Percentiles rank a stretch among this genome's conserved stretches.
Evolutionary conservation across 2,113 vertebrate species (phyloP).

Genomic region (Prinia subflava): DNA sequence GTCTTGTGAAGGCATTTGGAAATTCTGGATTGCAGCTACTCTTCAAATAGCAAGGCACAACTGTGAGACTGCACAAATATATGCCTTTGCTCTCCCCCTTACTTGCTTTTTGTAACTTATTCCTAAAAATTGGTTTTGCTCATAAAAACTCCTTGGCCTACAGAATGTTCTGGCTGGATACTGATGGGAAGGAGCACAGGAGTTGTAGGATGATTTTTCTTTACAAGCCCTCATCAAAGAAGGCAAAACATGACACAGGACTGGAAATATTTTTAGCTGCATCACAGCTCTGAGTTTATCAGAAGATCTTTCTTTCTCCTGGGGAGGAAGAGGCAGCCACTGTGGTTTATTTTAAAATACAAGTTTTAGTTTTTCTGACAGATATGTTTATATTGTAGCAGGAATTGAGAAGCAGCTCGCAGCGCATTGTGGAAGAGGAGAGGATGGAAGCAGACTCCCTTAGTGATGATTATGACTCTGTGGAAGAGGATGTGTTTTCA

Average conservation of each 20-base stretch:
- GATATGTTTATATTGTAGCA: slow-evolving; percentile 56
- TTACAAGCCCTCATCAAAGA: neutral
- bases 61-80: neutral
- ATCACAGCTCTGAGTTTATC: neutral
- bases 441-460: slow-evolving; percentile 66
- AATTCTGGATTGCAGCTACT: neutral
- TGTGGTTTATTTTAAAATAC: neutral
- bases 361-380: neutral
- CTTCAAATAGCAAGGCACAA: neutral
- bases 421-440: slow-evolving; percentile 68
- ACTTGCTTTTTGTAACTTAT: neutral
- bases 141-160: neutral
- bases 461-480: slow-evolving; percentile 80
- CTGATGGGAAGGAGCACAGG: neutral
- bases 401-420: slow-evolving; percentile 82
- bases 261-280: neutral
- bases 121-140: neutral
- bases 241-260: neutral
- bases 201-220: neutral
- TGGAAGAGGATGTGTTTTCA: slow-evolving; percentile 86
- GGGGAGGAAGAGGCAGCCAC: neutral
- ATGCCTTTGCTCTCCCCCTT: neutral
- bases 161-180: neutral
- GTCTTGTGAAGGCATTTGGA: neutral
- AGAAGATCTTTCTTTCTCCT: neutral